Evolutionary conservation across 2,113 vertebrate species (phyloP).

Genomic region (Myiozetetes cayanensis): DNA sequence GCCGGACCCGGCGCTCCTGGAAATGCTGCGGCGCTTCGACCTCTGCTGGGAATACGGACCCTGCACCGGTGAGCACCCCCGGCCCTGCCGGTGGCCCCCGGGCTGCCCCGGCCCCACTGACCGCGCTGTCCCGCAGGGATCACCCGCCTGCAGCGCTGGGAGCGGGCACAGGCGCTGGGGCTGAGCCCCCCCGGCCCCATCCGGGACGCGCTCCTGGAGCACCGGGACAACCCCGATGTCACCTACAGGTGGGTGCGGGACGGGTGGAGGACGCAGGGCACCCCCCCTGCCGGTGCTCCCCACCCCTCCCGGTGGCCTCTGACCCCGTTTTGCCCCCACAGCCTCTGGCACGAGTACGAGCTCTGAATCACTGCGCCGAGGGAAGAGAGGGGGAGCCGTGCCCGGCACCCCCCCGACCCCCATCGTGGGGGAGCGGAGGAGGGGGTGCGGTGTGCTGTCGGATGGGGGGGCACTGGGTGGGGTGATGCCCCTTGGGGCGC

Average conservation of each 20-base stretch:
- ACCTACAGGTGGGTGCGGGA: not conserved
- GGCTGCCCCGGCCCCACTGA: not conserved
- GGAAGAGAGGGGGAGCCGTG: not conserved
- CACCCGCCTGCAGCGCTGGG: constrained; percentile 9
- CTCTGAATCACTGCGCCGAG: not conserved
- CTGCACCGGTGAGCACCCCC: not conserved
- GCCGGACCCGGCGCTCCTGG: not conserved
- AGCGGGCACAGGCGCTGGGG: not conserved
- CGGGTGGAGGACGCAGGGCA: not conserved
- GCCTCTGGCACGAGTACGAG: constrained; percentile 46
- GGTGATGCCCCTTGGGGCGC: not conserved
- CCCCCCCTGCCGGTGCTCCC: not conserved
- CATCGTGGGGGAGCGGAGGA: not conserved
- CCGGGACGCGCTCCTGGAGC: not conserved
- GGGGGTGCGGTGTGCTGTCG: not conserved
- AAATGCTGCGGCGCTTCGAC: constrained; percentile 14
- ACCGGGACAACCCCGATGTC: not conserved
- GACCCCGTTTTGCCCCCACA: not conserved
- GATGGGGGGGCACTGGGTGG: not conserved
- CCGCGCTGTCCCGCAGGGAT: not conserved
- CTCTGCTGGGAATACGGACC: not conserved
- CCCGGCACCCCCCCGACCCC: not conserved
- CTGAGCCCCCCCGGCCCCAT: not conserved
- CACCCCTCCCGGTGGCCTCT: not conserved
- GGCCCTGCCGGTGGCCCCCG: not conserved